Evolutionary conservation across 1,140 invertebrate species (phyloP).

Genomic region (Zophobas atratus): DNA sequence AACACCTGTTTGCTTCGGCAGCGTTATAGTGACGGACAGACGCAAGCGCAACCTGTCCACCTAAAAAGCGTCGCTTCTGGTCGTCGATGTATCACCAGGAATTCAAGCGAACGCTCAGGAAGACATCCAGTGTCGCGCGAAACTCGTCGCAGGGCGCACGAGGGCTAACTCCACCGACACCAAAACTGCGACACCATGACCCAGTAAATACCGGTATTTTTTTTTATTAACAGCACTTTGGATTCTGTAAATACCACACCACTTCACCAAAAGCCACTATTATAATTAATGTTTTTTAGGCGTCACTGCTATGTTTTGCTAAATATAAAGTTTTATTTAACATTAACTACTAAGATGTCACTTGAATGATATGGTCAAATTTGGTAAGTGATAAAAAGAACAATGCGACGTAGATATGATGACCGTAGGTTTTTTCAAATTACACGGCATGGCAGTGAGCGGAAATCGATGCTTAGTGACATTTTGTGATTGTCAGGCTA

Average conservation of each 20-base stretch:
- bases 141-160: not conserved
- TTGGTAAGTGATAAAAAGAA: conserved; percentile 15
- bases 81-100: conserved; percentile 21
- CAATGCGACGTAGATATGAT: not conserved
- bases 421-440: not conserved
- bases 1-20: conserved; percentile 37
- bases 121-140: conserved; percentile 34
- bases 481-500: conserved; percentile 17
- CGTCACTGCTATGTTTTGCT: conserved; percentile 1
- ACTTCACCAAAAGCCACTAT: conserved; percentile 4
- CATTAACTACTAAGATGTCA: conserved; percentile 1
- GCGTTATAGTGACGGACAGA: conserved; percentile 10
- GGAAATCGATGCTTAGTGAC: conserved; percentile 25
- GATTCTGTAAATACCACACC: conserved; percentile 27
- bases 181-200: conserved; percentile 32
- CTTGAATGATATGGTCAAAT: not conserved
- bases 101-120: conserved; percentile 3
- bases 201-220: conserved; percentile 47
- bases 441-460: not conserved
- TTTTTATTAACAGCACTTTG: conserved; percentile 42
- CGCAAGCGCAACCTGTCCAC: conserved; percentile 35
- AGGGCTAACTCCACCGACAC: not conserved
- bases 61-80: conserved; percentile 12
- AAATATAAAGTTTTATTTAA: conserved; percentile 2
- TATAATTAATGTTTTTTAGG: conserved; percentile 25